Base-by-base conservation (phyloP, 2,797 vertebrate species). In the Pantherophis alleghaniensis region DNA sequence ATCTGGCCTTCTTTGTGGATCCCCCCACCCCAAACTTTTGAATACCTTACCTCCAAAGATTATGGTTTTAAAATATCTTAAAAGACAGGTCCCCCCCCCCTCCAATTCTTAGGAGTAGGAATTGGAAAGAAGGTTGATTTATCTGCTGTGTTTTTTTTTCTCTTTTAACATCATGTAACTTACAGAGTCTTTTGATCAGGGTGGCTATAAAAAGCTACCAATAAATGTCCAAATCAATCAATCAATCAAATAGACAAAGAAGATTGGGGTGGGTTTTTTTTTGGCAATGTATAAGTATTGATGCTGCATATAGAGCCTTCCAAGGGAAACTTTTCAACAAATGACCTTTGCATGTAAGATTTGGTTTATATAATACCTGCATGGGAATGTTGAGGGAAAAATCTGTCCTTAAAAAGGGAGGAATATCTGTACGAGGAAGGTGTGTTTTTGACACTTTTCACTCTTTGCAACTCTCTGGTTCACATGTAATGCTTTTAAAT, bases 401-500 rank as follows among this genome's bases (percentile, higher is more conserved):
- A 51, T 4, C 20, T 86, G 57, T 18, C 42, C 32, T 83, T 63
- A 12, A 53, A 88, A 55, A 18, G 42, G 26, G 18, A 56, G 1
- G 24, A 4, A 88, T 16, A 32, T 37, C 14, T 51, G n/a, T 16
- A 53, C 5, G 9, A 37, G 66, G 12, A n/a, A 5, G 1, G 37
- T 3, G 22, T 20, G 14, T 22, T 92, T 55, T 28, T 47, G 24
- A 86, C 13, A 11, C 74, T 79, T 79, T 42, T 42, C 74, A 42
- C 37, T 42, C 37, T 79, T 79, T 42, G 74, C 74, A 79, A 22
- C 37, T 22, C 32, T 42, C 69, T 42, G 18, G 32, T 79, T 79
- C 69, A 9, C 37, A 79, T 3, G 4, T 42, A 37, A 55, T 93
- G 92, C 59, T 95, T 93, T 89, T 69, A 22, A 26, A n/a, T 94